Conservation (phyloP, 2,797 vertebrate genomes). For the Todus mexicanus region DNA sequence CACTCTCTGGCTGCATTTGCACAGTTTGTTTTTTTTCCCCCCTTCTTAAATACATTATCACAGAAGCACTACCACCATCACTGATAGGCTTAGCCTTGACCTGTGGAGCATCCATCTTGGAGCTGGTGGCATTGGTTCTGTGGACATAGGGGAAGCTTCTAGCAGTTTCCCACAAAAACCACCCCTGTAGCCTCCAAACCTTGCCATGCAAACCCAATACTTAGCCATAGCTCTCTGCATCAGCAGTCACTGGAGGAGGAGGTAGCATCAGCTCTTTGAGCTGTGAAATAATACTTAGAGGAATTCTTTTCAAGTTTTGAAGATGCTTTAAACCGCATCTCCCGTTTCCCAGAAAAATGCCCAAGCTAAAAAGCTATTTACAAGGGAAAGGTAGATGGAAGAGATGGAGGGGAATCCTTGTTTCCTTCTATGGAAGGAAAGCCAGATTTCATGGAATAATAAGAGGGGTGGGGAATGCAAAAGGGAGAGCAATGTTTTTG, state of each 20-base stretch:
- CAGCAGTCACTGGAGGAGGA: not conserved
- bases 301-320: not conserved
- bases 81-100: not conserved
- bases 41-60: not conserved
- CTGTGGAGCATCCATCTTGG: not conserved
- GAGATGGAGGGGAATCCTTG: accelerated
- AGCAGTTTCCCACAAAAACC: no score
- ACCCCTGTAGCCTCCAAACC: no score
- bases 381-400: not conserved
- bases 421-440: not conserved
- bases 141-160: not conserved
- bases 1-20: not conserved
- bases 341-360: not conserved
- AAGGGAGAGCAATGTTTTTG: not conserved
- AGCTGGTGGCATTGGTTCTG: not conserved
- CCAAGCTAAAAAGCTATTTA: not conserved
- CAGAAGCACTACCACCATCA: not conserved
- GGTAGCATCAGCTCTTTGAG: not conserved
- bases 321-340: not conserved
- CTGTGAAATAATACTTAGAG: not conserved
- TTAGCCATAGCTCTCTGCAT: not conserved
- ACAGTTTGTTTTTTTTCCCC: not conserved
- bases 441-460: not conserved
- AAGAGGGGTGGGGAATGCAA: not conserved
- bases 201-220: not conserved